Conservation (phyloP, 2,113 vertebrate species). For the Semicossyphus pulcher region DNA sequence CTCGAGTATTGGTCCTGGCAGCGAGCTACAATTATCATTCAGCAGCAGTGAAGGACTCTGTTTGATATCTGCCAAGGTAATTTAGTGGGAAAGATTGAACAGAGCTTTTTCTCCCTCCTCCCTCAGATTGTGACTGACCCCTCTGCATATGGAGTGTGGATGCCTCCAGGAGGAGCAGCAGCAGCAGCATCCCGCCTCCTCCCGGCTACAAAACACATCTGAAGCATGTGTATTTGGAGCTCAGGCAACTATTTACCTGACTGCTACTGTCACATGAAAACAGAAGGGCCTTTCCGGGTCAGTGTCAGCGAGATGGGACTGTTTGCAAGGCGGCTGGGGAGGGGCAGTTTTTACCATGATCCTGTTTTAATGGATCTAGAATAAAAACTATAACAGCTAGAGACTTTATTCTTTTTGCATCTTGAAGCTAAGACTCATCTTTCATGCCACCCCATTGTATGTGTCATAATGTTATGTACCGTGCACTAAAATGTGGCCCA, state of each 20-base stretch:
- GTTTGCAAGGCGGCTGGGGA: not conserved
- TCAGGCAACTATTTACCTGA: conserved; percentile 25
- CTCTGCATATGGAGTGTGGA: conserved; percentile 35
- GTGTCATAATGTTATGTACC: too few relatives aligned
- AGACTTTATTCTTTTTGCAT: too few relatives aligned
- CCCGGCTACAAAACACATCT: not conserved
- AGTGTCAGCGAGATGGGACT: not conserved
- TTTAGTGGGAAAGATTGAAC: conserved; percentile 81
- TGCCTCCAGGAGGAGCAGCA: conserved; percentile 22
- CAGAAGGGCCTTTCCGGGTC: not conserved
- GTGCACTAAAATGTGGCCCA: too few relatives aligned
- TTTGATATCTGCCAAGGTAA: conserved; percentile 81
- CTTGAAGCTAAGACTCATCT: too few relatives aligned
- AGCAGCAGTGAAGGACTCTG: conserved; percentile 69
- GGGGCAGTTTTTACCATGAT: too few relatives aligned
- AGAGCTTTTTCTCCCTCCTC: conserved; percentile 36
- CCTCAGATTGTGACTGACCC: conserved; percentile 35
- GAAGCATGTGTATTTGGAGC: not conserved
- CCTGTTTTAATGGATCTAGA: too few relatives aligned
- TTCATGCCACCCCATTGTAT: too few relatives aligned
- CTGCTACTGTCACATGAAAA: not conserved
- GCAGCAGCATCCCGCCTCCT: not conserved
- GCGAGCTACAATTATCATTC: conserved; percentile 77
- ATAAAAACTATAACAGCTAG: too few relatives aligned
- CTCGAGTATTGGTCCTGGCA: conserved; percentile 69